phyloP scores from a whole-genome alignment of 1,140 invertebrate genomes.

The Zaprionus inermis region DNA sequence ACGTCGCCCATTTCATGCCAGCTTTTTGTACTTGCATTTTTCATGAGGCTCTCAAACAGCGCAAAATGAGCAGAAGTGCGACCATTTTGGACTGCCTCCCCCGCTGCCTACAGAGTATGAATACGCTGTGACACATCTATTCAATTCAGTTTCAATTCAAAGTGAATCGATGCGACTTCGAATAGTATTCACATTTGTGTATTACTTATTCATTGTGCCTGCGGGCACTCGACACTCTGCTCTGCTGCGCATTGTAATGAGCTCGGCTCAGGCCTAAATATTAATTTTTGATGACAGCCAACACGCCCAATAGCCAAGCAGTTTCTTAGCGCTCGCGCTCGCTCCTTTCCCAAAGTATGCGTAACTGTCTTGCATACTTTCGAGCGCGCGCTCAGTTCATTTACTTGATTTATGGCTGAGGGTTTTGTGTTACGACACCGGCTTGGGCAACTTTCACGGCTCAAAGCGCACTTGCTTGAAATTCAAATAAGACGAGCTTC shows the following conservation, averaged over 20 bases:
- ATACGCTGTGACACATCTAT: neutral
- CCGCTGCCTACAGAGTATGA: no score
- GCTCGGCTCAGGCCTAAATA: constrained; percentile 39
- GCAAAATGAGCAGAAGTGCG: constrained; percentile 27
- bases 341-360: constrained; percentile 17
- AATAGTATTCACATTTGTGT: constrained; percentile 33
- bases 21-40: constrained; percentile 74
- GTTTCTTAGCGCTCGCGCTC: constrained; percentile 19
- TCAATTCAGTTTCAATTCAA: constrained; percentile 3
- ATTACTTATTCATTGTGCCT: constrained; percentile 61
- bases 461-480: neutral
- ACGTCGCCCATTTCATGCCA: constrained; percentile 67
- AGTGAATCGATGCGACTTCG: constrained; percentile 35
- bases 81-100: neutral
- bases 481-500: constrained; percentile 14
- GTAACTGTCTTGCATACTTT: constrained; percentile 26
- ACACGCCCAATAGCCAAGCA: constrained; percentile 9
- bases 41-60: constrained; percentile 62
- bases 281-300: constrained; percentile 64
- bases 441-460: constrained; percentile 7
- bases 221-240: constrained; percentile 10
- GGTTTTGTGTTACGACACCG: constrained; percentile 14
- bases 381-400: constrained; percentile 19
- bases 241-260: constrained; percentile 40
- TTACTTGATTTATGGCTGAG: constrained; percentile 45